Evolutionary conservation across 2,797 vertebrate species (phyloP).

Genomic region (Xenops minutus): DNA sequence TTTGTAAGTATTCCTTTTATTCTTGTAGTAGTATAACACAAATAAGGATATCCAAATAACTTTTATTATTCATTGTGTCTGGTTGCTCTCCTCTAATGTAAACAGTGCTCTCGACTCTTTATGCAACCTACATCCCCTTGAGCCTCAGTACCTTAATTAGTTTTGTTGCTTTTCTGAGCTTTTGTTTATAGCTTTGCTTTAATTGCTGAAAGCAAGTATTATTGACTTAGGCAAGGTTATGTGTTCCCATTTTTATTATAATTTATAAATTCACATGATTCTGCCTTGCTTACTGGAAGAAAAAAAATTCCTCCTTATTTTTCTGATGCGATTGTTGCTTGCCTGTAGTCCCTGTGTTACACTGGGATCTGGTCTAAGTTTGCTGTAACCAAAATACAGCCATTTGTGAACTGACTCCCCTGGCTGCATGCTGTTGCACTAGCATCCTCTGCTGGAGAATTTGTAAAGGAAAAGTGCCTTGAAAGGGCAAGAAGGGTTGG

Average conservation of each 20-base stretch:
- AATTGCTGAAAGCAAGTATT: neutral
- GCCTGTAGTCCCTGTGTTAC: neutral
- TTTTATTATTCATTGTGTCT: neutral
- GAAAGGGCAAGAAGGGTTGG: neutral
- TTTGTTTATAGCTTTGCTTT: neutral
- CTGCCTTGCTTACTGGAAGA: neutral
- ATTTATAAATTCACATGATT: neutral
- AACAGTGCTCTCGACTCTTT: neutral
- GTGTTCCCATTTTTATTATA: neutral
- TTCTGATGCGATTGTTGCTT: neutral
- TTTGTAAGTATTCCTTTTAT: conserved; percentile 6
- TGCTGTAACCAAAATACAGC: neutral
- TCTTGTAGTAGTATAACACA: neutral
- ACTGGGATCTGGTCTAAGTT: neutral
- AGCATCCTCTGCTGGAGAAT: conserved; percentile 42
- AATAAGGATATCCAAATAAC: neutral
- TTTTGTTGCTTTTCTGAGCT: neutral
- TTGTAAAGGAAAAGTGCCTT: neutral
- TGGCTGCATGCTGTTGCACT: neutral
- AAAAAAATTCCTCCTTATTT: neutral
- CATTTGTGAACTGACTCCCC: neutral
- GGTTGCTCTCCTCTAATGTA: neutral
- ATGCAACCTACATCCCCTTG: neutral
- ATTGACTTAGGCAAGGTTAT: neutral
- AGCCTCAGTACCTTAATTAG: neutral